Conservation (phyloP, 2,797 vertebrate species). For the Propithecus deckenii region DNA sequence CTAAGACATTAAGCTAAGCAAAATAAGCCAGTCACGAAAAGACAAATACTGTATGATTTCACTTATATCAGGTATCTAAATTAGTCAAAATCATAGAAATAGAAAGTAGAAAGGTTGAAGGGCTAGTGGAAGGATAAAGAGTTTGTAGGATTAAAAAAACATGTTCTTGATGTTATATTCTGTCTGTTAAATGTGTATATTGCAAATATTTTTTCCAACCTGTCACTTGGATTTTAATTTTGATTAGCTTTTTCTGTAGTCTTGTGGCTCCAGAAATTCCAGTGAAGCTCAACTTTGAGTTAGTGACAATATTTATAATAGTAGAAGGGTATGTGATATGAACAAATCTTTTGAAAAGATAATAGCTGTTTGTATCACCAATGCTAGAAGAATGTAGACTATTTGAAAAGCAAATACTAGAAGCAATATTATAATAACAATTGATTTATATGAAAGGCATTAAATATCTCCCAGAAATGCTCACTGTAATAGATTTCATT, state of each 20-base stretch:
- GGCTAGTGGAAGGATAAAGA: not conserved
- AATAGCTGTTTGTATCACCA: not conserved
- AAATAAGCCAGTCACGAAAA: not conserved
- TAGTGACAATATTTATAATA: not conserved
- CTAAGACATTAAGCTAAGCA: not conserved
- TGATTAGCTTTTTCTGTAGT: not conserved
- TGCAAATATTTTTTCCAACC: not conserved
- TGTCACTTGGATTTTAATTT: not conserved
- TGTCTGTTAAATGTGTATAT: not conserved
- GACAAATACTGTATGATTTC: not conserved
- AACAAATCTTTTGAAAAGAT: not conserved
- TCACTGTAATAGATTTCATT: not conserved
- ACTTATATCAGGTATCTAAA: not conserved
- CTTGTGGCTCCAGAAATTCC: not conserved
- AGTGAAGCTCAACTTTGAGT: not conserved
- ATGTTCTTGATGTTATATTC: not conserved
- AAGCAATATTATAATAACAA: not conserved
- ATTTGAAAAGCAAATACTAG: not conserved
- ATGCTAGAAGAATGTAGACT: not conserved
- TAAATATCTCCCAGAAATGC: not conserved
- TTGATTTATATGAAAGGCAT: not conserved
- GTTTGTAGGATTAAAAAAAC: not conserved
- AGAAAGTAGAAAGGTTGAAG: not conserved
- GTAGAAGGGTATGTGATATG: not conserved
- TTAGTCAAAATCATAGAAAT: not conserved